Evolutionary conservation across 2,888 invertebrate genomes (phyloP).

Genomic region (Chirona hameri): DNA sequence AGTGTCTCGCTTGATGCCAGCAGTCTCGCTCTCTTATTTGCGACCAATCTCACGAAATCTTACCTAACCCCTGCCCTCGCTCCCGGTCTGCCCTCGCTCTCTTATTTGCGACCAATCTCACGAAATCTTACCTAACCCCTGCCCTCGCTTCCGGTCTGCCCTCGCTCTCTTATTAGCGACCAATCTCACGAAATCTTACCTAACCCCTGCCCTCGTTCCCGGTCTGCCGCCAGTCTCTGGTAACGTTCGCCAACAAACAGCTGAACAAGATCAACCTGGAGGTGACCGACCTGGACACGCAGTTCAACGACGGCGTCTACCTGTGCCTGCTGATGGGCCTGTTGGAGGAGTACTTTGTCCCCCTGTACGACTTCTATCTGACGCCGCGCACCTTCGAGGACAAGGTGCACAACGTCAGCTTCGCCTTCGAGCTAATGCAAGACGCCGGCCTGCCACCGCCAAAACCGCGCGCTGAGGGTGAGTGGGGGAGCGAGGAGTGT

Average conservation of each 20-base stretch:
- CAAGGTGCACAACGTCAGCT: conserved; percentile 92
- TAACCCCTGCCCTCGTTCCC: too few relatives aligned
- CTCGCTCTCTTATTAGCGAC: too few relatives aligned
- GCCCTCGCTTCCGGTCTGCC: too few relatives aligned
- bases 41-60: too few relatives aligned
- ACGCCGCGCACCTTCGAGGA: conserved; percentile 79
- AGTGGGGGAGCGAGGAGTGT: conserved; percentile 34
- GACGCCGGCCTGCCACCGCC: conserved; percentile 90
- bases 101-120: too few relatives aligned
- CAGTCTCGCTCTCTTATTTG: too few relatives aligned
- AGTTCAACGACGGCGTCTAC: conserved; percentile 97
- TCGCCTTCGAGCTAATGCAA: conserved; percentile 97
- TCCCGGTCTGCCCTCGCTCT: too few relatives aligned
- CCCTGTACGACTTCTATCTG: conserved; percentile 86
- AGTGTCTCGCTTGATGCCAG: too few relatives aligned
- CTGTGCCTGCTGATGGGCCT: conserved; percentile 91
- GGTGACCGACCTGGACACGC: conserved; percentile 84
- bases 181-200: too few relatives aligned
- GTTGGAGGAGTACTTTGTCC: conserved; percentile 96
- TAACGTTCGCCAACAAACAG: conserved; percentile 99
- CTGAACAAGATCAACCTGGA: conserved; percentile 94
- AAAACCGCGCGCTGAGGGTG: conserved; percentile 94
- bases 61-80: too few relatives aligned
- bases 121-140: too few relatives aligned
- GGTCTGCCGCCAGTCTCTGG: conserved; percentile 85